Base-by-base conservation (phyloP, 2,113 vertebrate genomes). In the Macquaria ambigua region DNA sequence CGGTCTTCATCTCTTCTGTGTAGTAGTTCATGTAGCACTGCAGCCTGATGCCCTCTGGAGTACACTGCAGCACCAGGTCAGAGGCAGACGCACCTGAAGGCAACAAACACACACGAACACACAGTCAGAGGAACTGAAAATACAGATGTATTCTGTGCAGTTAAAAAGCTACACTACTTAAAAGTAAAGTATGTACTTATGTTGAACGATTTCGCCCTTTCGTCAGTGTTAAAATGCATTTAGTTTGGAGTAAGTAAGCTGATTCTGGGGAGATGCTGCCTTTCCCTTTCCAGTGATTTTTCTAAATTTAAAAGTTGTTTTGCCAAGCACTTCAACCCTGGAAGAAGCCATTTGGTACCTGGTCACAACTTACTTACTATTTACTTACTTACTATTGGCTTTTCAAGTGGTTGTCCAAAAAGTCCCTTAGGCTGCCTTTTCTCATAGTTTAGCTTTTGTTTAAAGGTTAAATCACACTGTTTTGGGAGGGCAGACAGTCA, bases 21-120 rank as follows among this genome's bases (percentile, higher is more conserved):
- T 97, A 99, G 85, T 99, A 99, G 79, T 96, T 99, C 96, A 99
- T 93, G 95, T 96, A 97, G 90, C 98, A 99, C 81, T 99, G 98
- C n/a, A 99, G 96, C 69, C 97, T 93, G 91, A 99, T 99, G 75
- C 98, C 98, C 87, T 99, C 98, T 0, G 97, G 96, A 53, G 98
- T 99, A 86, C 98, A 99, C 83, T 98, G 97, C 72, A 99, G 52
- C 92, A 98, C 97, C 93, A 99, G 91, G 0, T 96, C 96, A 64
- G 98, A 99, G n/a, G 98, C 98, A 46, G 97, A 97, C 1, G 94
- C 91, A 10, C 98, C 98, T 99, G 90, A 1, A 1, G 15, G 10
- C 8, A 43, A 37, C 78, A 87, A 2, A 20, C 70, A 85, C 21
- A 80, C 3, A 43, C 21, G 46, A 18, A 20, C 1, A 20, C 7